These are phyloP conservation scores for Yasuhikotakia modesta DNA, from an alignment of 2,797 vertebrate species.

Conservation along the genomic window DNA sequence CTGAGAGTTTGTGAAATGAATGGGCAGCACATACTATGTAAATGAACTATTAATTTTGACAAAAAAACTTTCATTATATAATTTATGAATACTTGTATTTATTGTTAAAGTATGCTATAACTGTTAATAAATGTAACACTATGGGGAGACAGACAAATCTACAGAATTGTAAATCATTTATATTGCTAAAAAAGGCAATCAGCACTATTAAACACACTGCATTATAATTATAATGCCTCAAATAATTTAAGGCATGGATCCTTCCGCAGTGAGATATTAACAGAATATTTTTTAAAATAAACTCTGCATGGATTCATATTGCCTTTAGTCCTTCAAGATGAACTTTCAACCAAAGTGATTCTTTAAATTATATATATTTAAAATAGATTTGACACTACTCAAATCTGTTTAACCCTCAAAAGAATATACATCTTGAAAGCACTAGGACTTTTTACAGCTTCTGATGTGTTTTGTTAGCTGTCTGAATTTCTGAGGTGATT, in stretches of 20 bases:
- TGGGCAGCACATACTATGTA: slow-evolving; percentile 41
- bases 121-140: slow-evolving; percentile 24
- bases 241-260: slow-evolving; percentile 4
- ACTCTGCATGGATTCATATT: slow-evolving; percentile 29
- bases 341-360: too few species aligned
- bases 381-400: slow-evolving; percentile 7
- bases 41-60: slow-evolving; percentile 67
- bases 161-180: slow-evolving; percentile 32
- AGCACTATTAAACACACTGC: slow-evolving; percentile 10
- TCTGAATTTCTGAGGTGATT: slow-evolving; percentile 66
- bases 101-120: slow-evolving; percentile 53
- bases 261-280: neutral
- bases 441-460: slow-evolving; percentile 7
- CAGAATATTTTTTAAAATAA: slow-evolving; percentile 17
- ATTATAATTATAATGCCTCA: slow-evolving; percentile 20
- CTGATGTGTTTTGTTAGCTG: slow-evolving; percentile 32
- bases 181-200: slow-evolving; percentile 36
- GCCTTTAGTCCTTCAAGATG: too few species aligned
- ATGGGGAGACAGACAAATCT: slow-evolving; percentile 23
- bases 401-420: neutral
- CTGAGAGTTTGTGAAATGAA: slow-evolving; percentile 21
- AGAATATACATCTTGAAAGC: slow-evolving; percentile 9
- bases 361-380: slow-evolving; percentile 11
- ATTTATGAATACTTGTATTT: slow-evolving; percentile 74
- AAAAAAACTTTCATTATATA: slow-evolving; percentile 66